Evolutionary conservation across 1,140 invertebrate genomes (phyloP), one percentile per base, ranked within the genome.

Genomic region (Chrysoperla carnea): DNA sequence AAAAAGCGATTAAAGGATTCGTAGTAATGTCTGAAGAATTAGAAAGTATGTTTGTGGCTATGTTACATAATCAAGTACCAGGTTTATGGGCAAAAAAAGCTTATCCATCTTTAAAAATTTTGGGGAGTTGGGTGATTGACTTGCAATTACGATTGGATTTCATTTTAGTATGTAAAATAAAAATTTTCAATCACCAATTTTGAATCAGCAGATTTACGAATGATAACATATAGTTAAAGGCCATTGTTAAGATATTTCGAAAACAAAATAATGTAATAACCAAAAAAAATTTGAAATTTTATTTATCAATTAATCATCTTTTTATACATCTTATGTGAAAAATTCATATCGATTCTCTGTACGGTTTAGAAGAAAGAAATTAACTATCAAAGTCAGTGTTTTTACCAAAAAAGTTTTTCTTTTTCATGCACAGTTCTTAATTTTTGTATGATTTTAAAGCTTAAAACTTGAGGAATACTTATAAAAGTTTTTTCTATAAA

Each of bases 11-110:
- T 36, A 79, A 75, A 66, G 86, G 86, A 33, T 69, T 89, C 37
- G 77, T 89, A 11, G 82, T 90, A 1, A 91, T 92, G 87, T 88
- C 83, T 29, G 84, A 89, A 46, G 72, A 75, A 35, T 64, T 89
- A 44, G 87, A 92, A 62, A 74, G 72, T 50, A 76, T 89, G 1
- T 88, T 83, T 52, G 73, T 67, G 36, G 63, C 84, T 0, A 77
- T 89, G 47, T 58, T 84, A 1, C 80, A 79, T 49, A 89, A 88
- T 60, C 69, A 76, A 44, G 80, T 90, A 15, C 88, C 87, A 0
- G 63, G 70, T 31, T 63, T 85, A 61, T 93, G 88, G 88, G 70
- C 75, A n/a, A 70, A 67, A 8, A 75, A 75, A 35, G 75, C 84
- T 1, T 93, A 91, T 59, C 84, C 86, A 36, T 91, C 87, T 0